Percentiles rank a stretch among this genome's conserved stretches.
Evolutionary conservation across 2,888 invertebrate species (phyloP).

Genomic region (Cerastis rubricosa): DNA sequence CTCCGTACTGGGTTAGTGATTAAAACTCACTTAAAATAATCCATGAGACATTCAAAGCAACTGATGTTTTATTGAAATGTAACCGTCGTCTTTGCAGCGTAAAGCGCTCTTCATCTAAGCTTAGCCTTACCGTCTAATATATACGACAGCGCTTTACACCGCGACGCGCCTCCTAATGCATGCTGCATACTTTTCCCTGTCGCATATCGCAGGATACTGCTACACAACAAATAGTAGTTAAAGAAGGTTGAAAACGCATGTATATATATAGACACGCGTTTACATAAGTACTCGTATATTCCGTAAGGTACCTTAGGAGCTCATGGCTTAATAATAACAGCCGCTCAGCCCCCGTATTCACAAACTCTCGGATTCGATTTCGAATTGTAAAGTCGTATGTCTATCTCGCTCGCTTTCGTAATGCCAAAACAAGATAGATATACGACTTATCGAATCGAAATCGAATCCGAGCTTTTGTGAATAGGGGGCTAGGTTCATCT

Average conservation of each 20-base stretch:
- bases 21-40: not conserved
- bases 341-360: too few species aligned
- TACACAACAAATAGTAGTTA: not conserved
- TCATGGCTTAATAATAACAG: too few species aligned
- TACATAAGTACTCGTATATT: not conserved
- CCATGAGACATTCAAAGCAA: constrained; percentile 5
- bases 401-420: too few species aligned
- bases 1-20: not conserved
- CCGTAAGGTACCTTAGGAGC: not conserved
- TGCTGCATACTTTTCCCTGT: constrained; percentile 53
- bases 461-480: too few species aligned
- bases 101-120: constrained; percentile 40
- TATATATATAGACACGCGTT: not conserved
- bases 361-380: too few species aligned
- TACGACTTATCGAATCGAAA: too few species aligned
- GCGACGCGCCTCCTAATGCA: constrained; percentile 45
- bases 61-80: constrained; percentile 6
- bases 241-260: constrained; percentile 5
- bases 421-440: too few species aligned
- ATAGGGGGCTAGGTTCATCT: too few species aligned
- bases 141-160: constrained; percentile 53
- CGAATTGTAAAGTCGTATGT: too few species aligned
- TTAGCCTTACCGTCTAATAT: constrained; percentile 43
- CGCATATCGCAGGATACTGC: constrained; percentile 27
- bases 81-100: constrained; percentile 6